A percentile compares a stretch with the other conserved stretches of the same genome.
Conservation (phyloP, 2,113 vertebrate species). For the Pomatostomus ruficeps region DNA sequence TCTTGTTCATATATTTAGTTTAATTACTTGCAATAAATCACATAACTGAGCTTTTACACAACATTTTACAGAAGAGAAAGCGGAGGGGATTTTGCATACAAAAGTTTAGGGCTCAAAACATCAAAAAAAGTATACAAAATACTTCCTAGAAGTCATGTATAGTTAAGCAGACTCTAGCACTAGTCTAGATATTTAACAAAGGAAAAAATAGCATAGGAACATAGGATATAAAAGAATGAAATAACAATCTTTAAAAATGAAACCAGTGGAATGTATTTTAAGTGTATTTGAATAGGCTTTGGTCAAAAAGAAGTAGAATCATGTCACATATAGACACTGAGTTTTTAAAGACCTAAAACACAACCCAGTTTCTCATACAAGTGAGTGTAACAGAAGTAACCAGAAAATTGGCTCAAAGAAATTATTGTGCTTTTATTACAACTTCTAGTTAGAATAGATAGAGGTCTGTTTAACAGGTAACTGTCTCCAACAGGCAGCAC, state of each 20-base stretch:
- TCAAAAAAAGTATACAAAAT: neutral
- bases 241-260: neutral
- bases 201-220: neutral
- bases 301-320: neutral
- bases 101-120: neutral
- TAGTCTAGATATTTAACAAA: neutral
- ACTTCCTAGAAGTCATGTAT: neutral
- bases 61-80: neutral
- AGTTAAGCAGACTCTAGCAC: neutral
- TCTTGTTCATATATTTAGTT: neutral
- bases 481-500: neutral
- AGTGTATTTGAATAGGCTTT: neutral
- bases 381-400: neutral
- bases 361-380: neutral
- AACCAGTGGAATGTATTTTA: neutral
- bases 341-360: neutral
- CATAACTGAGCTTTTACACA: neutral
- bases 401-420: neutral
- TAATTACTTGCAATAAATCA: neutral
- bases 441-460: neutral
- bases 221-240: neutral
- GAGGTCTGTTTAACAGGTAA: neutral
- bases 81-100: rapidly evolving
- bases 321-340: neutral
- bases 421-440: neutral